Evolutionary conservation across 2,797 vertebrate species (phyloP), one percentile per base, ranked within the genome.

Genomic region (Serranus cabrilla): DNA sequence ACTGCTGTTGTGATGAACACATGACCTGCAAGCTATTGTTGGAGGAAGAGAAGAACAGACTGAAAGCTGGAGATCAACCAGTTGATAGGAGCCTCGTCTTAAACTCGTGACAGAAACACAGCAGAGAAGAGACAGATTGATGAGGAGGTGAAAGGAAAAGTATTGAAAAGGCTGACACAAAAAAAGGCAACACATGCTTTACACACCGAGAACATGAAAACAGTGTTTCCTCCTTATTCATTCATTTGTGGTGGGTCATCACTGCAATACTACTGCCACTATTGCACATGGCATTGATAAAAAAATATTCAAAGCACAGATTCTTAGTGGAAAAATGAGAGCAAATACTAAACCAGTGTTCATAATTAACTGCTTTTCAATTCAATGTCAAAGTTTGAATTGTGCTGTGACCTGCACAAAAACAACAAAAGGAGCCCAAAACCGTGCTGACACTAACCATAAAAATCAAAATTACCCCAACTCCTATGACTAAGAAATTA

Each of bases 401-500:
- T 79, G 63, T 76, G 84, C 76, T 65, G 72, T 45, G 66, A 83
- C 83, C 84, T 71, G 81, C 78, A 81, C 74, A 76, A 68, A 76
- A 11, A 77, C 78, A 89, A 81, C 67, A 86, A 87, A 84, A 74
- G 61, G 43, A 82, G 68, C 47, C 52, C 37, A 74, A 82, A 90
- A 80, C 71, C 56, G 51, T n/a, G 25, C 77, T 88, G 90, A 86
- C 87, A 86, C 69, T 11, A 21, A 25, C 54, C 69, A 85, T 89
- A 63, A 77, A 83, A 85, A 92, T 85, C 77, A 18, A 73, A 90
- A 86, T 85, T 70, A 84, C 31, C 54, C 54, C 78, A 67, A 81
- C 51, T 43, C 46, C 51, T 39, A n/a, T 31, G 69, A 74, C 79
- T 43, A 54, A 70, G 46, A 82, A 90, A 87, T 77, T 79, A 84